Base-by-base conservation (phyloP, 2,888 invertebrate species). In the Norana najaformis region DNA sequence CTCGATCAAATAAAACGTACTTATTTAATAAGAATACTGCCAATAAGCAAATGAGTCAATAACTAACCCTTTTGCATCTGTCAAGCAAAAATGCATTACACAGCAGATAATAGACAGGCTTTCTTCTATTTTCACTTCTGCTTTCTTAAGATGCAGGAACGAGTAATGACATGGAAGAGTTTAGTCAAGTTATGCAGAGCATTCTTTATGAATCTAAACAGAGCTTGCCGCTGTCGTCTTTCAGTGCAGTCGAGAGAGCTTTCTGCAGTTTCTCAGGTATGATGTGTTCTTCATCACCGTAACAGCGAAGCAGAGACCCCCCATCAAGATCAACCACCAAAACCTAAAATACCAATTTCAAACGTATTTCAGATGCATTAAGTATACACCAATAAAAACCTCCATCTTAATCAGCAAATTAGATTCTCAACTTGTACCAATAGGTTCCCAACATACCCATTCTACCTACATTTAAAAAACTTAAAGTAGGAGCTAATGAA, bases 221-320 rank as follows among this genome's bases (percentile, higher is more conserved):
- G n/a, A 69, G n/a, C 88, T 88, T 35, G 30, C 88, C 88, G 37
- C 41, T n/a, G 30, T 88, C 88, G 82, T 93, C 93, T 92, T 93
- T 94, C 37, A 96, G 94, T 83, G 96, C 96, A 90, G 96, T 96
- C 92, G 96, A 96, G 47, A 97, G 95, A 0, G 96, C 96, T 93
- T 97, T 96, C 91, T 96, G 96, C 91, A 97, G 96, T 83, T 96
- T 95, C 1, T 96, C 96, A 0, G 97, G 97, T 36, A 97, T 95
- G 41, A 97, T 97, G 11, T 96, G 96, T 0, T 96, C 96, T 93
- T 97, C 97, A 94, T 97, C 97, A 0, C 97, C 97, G 92, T 97
- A 96, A 92, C 96, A 96, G 93, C 96, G 96, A 0, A 97, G 93
- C 0, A 97, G 96, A 91, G 92, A 92, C 89, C 93, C 93, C 90